Conservation (phyloP, 2,797 vertebrate genomes). For the Channa striata region DNA sequence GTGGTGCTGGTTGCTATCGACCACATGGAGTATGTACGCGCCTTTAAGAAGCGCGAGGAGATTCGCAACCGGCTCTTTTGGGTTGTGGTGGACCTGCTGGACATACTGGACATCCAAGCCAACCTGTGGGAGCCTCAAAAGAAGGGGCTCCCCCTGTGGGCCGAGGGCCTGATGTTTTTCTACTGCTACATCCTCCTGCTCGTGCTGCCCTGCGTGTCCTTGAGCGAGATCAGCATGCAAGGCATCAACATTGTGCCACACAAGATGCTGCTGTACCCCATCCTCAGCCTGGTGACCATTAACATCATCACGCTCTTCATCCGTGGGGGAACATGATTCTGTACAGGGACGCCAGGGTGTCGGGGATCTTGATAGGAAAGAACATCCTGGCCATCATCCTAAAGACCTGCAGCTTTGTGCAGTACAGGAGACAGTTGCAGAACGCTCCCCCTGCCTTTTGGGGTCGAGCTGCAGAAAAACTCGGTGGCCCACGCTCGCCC, state of each 20-base stretch:
- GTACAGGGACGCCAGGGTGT: constrained; percentile 86
- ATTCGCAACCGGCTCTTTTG: constrained; percentile 90
- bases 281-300: constrained; percentile 88
- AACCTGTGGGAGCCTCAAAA: constrained; percentile 90
- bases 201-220: constrained; percentile 86
- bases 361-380: constrained; percentile 90
- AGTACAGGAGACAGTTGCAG: constrained; percentile 87
- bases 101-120: constrained; percentile 91
- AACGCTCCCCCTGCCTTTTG: constrained; percentile 72
- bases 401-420: constrained; percentile 88
- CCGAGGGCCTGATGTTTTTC: constrained; percentile 89
- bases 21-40: constrained; percentile 91
- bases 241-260: constrained; percentile 87
- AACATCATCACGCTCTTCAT: constrained; percentile 89
- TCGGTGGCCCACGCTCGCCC: constrained; percentile 65
- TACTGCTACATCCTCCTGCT: constrained; percentile 90
- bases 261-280: constrained; percentile 89
- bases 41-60: constrained; percentile 90
- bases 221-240: constrained; percentile 91
- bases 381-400: constrained; percentile 87
- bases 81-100: constrained; percentile 92
- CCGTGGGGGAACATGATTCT: constrained; percentile 88
- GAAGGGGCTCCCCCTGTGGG: constrained; percentile 87
- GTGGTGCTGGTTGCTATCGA: constrained; percentile 86
- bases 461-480: constrained; percentile 82